Base-by-base conservation (phyloP, 2,888 invertebrate genomes). In the Gonocerus acuteangulatus region DNA sequence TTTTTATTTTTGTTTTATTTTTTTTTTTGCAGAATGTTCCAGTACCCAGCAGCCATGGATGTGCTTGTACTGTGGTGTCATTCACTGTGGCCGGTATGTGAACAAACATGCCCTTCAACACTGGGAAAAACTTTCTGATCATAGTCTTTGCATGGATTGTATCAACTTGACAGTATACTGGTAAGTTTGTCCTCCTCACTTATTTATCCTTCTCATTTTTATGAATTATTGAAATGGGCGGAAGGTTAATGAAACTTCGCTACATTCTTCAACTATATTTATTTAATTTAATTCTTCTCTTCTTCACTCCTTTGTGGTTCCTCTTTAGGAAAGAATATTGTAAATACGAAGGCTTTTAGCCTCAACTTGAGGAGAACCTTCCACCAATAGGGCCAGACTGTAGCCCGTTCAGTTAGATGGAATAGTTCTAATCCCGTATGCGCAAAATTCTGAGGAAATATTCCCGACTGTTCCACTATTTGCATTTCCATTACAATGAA, bases 61-160 rank as follows among this genome's bases (percentile, higher is more conserved):
- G 67, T 89, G 89, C 72, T 76, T 89, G 67, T 78, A 81, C 63
- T 89, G 89, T 73, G 87, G 88, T 7, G 77, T 77, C 51, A 78
- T 88, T 63, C 80, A 83, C 70, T 89, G 89, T 75, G 88, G 89
- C 62, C 82, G 88, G 57, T 87, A 87, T 72, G 80, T 86, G 62
- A 84, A 82, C 66, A 86, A 83, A 7, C 89, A 90, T 75, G 88
- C 87, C 19, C 80, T 85, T 68, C 75, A 79, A 66, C 89, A 90
- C 75, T 83, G 82, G 63, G 77, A 79, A 67, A 79, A 80, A 70
- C 74, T 77, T 63, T 72, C 74, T 62, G 77, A 81, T 67, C 89
- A 89, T 72, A 80, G 82, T 69, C 78, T 89, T 47, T 86, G 87
- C 72, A 84, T 90, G 75, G 87, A 88, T 73, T 86, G 85, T 74